Conservation (phyloP, 2,797 vertebrate species). For the Sebastes minor region DNA sequence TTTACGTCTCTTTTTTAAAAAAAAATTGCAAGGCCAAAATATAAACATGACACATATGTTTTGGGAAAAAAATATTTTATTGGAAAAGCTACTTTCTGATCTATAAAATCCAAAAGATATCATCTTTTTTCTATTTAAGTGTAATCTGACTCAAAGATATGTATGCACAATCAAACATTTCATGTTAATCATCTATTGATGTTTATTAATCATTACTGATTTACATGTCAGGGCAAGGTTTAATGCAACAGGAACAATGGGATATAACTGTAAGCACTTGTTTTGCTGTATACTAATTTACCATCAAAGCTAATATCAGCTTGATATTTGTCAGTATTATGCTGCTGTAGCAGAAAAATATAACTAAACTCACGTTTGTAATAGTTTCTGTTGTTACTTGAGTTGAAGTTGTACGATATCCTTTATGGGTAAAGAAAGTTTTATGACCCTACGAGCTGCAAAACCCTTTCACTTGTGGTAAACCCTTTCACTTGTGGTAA, state of each 20-base stretch:
- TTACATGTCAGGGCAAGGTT: background rate
- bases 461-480: background rate
- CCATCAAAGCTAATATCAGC: background rate
- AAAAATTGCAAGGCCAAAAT: slow-evolving; percentile 25
- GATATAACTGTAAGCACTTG: slow-evolving; percentile 2
- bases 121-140: background rate
- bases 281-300: slow-evolving; percentile 29
- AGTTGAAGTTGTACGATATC: background rate
- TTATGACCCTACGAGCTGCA: background rate
- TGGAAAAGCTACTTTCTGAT: background rate
- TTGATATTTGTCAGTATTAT: slow-evolving; percentile 10
- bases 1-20: slow-evolving; percentile 3
- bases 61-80: background rate
- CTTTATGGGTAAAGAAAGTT: background rate
- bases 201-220: background rate
- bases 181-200: background rate
- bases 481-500: background rate
- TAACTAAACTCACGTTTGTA: background rate
- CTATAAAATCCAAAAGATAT: background rate
- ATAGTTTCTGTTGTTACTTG: background rate
- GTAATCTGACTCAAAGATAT: background rate
- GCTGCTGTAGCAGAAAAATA: slow-evolving; percentile 24
- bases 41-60: background rate
- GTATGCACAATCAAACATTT: slow-evolving; percentile 29
- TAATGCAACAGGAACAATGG: slow-evolving; percentile 15